Conservation (phyloP, 1,140 invertebrate species). For the Globodera rostochiensis region DNA sequence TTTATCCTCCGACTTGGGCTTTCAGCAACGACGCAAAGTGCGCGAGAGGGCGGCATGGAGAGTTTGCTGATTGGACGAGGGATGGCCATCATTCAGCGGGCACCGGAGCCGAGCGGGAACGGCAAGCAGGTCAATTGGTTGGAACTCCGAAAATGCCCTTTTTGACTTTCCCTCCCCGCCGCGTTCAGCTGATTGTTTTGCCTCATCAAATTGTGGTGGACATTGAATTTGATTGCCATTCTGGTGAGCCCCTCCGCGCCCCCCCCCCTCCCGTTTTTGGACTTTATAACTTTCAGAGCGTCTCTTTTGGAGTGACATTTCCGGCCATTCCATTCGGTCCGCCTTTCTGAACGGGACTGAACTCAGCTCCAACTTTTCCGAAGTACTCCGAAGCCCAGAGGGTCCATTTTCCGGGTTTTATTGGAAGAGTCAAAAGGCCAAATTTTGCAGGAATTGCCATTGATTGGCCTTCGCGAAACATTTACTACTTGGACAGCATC, state of each 20-base stretch:
- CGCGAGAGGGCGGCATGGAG: conserved; percentile 23
- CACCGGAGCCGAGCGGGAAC: conserved; percentile 53
- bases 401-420: conserved; percentile 68
- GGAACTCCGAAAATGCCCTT: neutral
- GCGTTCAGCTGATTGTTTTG: conserved; percentile 55
- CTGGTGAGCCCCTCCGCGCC: neutral
- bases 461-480: conserved; percentile 85
- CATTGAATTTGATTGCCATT: conserved; percentile 67
- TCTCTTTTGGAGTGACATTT: conserved; percentile 69
- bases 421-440: neutral
- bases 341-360: conserved; percentile 59
- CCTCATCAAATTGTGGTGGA: conserved; percentile 67
- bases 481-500: conserved; percentile 94
- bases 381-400: conserved; percentile 73
- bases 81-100: conserved; percentile 67
- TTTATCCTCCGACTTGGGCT: conserved; percentile 3
- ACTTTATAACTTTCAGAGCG: conserved; percentile 44
- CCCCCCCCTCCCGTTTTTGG: too few relatives aligned
- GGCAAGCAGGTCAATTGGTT: conserved; percentile 62
- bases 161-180: conserved; percentile 14
- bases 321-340: conserved; percentile 57
- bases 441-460: conserved; percentile 81
- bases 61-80: conserved; percentile 67
- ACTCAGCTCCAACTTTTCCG: conserved; percentile 38
- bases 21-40: conserved; percentile 4